These are phyloP conservation scores for Tetramorium bicarinatum DNA, from an alignment of 2,888 invertebrate genomes.

Conservation along the genomic window DNA sequence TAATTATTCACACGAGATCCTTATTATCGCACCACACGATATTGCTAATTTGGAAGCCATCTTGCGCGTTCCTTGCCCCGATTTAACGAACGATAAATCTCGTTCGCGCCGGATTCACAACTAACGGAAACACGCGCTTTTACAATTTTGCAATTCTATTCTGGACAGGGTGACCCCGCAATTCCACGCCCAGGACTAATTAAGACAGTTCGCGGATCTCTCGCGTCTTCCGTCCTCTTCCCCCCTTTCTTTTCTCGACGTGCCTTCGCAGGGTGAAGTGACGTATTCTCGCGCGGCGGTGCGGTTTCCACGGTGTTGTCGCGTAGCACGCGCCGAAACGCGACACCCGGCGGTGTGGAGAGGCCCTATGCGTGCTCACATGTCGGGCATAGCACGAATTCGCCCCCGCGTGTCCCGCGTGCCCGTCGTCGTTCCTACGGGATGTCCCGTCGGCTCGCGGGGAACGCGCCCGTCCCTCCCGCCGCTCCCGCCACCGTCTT, in stretches of 20 bases:
- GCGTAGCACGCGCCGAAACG: slow-evolving; percentile 84
- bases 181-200: not conserved
- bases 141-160: not conserved
- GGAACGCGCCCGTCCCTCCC: slow-evolving; percentile 32
- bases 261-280: not conserved
- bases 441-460: slow-evolving; percentile 67
- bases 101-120: not conserved
- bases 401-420: slow-evolving; percentile 59
- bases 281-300: slow-evolving; percentile 54
- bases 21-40: not conserved
- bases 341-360: slow-evolving; percentile 78
- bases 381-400: slow-evolving; percentile 61
- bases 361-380: slow-evolving; percentile 76
- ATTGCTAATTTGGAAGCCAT: not conserved
- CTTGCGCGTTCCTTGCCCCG: not conserved
- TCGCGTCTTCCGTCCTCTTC: no score
- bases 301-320: slow-evolving; percentile 80
- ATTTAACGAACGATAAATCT: not conserved
- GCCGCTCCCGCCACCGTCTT: not conserved
- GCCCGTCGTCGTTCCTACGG: slow-evolving; percentile 55
- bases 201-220: no score
- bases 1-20: slow-evolving; percentile 25
- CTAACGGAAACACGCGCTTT: not conserved
- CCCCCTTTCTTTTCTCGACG: no score
- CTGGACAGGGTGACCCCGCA: not conserved